Evolutionary conservation across 2,888 invertebrate species (phyloP).

Genomic region (Caenorhabditis wallacei): DNA sequence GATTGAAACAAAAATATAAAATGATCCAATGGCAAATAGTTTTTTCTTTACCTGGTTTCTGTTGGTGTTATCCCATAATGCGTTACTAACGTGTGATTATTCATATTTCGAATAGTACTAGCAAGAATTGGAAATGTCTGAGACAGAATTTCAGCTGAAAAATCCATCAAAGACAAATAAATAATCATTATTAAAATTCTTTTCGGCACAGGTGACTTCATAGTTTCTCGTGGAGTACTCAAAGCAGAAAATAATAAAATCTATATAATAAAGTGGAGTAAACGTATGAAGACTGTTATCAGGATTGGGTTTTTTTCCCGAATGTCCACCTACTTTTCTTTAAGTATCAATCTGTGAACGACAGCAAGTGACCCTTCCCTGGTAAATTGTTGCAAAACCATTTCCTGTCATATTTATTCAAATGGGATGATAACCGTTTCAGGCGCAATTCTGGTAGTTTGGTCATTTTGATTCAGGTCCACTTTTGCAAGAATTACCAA

Average conservation of each 20-base stretch:
- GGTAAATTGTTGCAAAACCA: too few relatives aligned
- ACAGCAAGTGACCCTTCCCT: neutral
- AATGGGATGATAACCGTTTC: too few relatives aligned
- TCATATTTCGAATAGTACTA: conserved; percentile 13
- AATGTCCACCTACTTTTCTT: too few relatives aligned
- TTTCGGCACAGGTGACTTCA: neutral
- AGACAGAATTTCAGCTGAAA: conserved; percentile 16
- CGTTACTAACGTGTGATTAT: neutral
- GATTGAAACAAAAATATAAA: neutral
- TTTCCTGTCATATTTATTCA: too few relatives aligned
- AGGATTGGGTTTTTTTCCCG: neutral
- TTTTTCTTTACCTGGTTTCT: conserved; percentile 11
- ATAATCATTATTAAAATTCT: neutral
- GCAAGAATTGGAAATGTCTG: conserved; percentile 16
- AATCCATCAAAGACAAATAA: neutral
- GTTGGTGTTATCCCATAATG: conserved; percentile 28
- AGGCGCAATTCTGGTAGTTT: too few relatives aligned
- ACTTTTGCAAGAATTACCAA: too few relatives aligned
- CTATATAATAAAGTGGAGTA: neutral
- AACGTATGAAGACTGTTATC: neutral
- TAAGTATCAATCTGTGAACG: neutral
- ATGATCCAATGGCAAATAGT: too few relatives aligned
- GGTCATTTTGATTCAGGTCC: too few relatives aligned
- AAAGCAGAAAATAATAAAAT: neutral
- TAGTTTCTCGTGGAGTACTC: neutral